These are phyloP conservation scores for Penaeus vannamei DNA, from an alignment of 1,140 invertebrate genomes.

Conservation along the genomic window DNA sequence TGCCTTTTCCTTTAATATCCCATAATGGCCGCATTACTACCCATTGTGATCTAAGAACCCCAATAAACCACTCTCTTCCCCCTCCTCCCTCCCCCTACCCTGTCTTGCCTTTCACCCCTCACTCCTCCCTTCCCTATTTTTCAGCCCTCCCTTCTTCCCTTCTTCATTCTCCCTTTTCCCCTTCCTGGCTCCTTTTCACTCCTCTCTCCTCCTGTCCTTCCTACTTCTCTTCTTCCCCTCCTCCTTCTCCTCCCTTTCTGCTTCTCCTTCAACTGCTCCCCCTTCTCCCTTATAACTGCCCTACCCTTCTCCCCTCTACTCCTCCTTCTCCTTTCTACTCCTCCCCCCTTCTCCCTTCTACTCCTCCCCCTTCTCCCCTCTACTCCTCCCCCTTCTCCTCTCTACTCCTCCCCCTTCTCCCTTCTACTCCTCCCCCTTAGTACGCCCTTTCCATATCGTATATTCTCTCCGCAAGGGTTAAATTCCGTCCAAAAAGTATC, in stretches of 20 bases:
- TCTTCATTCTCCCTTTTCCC: neutral
- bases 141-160: neutral
- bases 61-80: neutral
- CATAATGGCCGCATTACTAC: neutral
- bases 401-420: neutral
- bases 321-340: neutral
- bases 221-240: too few species aligned
- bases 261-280: neutral
- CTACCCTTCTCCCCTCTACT: neutral
- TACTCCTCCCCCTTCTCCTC: neutral
- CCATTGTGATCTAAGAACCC: neutral
- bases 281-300: neutral
- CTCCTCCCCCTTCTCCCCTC: neutral
- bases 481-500: too few species aligned
- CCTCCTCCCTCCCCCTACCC: neutral
- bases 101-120: neutral
- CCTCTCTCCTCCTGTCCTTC: neutral
- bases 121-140: neutral
- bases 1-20: too few species aligned
- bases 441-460: neutral
- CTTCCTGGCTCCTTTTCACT: neutral
- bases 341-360: neutral
- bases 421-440: neutral
- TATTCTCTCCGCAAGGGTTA: too few species aligned
- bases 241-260: neutral